Percentiles rank a stretch among this genome's conserved stretches.
These are phyloP conservation scores for Tetanocera ferruginea DNA, from an alignment of 2,888 invertebrate genomes.

Conservation along the genomic window DNA sequence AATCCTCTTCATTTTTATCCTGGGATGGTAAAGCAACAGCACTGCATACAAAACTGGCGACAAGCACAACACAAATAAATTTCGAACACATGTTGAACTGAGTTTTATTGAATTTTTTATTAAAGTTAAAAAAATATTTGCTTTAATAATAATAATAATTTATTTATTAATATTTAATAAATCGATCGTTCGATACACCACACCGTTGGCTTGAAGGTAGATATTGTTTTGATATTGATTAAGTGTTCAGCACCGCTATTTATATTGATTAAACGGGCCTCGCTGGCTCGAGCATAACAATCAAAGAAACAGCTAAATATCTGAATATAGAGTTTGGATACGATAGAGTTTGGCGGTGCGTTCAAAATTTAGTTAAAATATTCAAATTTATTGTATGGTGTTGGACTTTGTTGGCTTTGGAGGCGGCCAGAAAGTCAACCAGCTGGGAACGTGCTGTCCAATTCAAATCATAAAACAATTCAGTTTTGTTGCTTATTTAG, in stretches of 20 bases:
- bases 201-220: slow-evolving; percentile 63
- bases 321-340: slow-evolving; percentile 31
- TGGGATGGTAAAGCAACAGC: slow-evolving; percentile 65
- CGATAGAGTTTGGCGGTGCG: not conserved
- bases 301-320: slow-evolving; percentile 34
- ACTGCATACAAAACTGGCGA: slow-evolving; percentile 62
- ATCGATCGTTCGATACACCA: slow-evolving; percentile 49
- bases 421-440: not conserved
- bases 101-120: slow-evolving; percentile 31
- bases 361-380: slow-evolving; percentile 43
- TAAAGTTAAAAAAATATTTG: no score
- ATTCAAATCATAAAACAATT: not conserved
- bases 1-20: slow-evolving; percentile 68
- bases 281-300: not conserved
- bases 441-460: slow-evolving; percentile 13
- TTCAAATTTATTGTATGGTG: not conserved
- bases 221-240: slow-evolving; percentile 68
- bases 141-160: slow-evolving; percentile 35
- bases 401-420: not conserved
- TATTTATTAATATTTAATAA: slow-evolving; percentile 42
- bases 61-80: slow-evolving; percentile 65
- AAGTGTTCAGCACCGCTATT: slow-evolving; percentile 64
- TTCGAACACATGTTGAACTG: slow-evolving; percentile 64
- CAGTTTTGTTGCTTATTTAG: not conserved
- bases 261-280: slow-evolving; percentile 54